These are phyloP conservation scores for Cerastis rubricosa DNA, from an alignment of 2,888 invertebrate genomes.

Conservation along the genomic window DNA sequence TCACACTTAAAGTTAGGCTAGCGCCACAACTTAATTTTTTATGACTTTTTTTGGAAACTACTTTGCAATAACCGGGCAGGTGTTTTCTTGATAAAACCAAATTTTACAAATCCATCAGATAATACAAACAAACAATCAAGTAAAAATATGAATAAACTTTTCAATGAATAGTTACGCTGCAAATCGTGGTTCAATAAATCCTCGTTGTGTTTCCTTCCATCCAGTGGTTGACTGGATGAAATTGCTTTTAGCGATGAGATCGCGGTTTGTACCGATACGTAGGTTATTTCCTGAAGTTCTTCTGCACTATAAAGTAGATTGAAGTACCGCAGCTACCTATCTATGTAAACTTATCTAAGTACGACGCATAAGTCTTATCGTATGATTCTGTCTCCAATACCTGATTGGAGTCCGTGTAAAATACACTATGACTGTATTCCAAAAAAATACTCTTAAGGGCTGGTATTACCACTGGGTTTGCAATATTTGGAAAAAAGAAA, in stretches of 20 bases:
- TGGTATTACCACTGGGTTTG: too few relatives aligned
- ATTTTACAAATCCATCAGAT: neutral
- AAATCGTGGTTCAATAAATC: neutral
- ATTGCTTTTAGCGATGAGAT: neutral
- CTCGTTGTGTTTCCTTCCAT: neutral
- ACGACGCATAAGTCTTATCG: neutral
- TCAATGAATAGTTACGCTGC: neutral
- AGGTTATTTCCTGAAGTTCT: slow-evolving; percentile 1
- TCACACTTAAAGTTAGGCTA: too few relatives aligned
- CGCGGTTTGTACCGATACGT: neutral
- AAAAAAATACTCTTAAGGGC: too few relatives aligned
- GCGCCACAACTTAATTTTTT: too few relatives aligned
- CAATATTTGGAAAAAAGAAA: too few relatives aligned
- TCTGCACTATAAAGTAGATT: slow-evolving; percentile 6
- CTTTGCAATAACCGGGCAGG: neutral
- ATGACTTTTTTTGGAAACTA: too few relatives aligned
- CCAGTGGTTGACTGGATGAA: neutral
- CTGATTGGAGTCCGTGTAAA: too few relatives aligned
- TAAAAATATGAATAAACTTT: neutral
- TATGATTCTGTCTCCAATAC: too few relatives aligned
- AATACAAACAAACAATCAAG: neutral
- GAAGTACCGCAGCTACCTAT: neutral
- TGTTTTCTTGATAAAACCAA: neutral
- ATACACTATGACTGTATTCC: too few relatives aligned
- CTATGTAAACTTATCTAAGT: neutral